phyloP scores from a whole-genome alignment of 1,140 invertebrate genomes.

The Triops longicaudatus region DNA sequence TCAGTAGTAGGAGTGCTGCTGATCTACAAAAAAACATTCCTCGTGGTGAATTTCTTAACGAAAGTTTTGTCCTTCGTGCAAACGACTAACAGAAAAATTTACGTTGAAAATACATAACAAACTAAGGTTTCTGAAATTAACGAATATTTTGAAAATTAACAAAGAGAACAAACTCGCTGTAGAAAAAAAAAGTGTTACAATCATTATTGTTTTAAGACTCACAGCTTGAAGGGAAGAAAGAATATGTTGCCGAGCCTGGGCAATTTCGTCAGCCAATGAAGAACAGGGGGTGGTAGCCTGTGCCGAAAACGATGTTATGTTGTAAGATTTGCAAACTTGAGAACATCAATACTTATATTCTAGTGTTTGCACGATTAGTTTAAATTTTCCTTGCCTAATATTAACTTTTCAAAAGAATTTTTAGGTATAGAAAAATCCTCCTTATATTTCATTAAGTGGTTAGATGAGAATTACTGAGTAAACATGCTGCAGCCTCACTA shows the following conservation, averaged over 20 bases:
- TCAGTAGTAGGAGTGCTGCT: slow-evolving; percentile 36
- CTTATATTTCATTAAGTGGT: neutral
- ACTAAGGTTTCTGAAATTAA: neutral
- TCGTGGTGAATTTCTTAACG: neutral
- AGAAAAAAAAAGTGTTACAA: neutral
- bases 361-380: too few relatives aligned
- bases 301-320: slow-evolving; percentile 33
- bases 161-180: neutral
- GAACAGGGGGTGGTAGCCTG: slow-evolving; percentile 40
- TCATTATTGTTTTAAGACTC: slow-evolving; percentile 35
- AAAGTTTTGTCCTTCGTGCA: neutral
- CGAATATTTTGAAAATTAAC: neutral
- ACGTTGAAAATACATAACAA: neutral
- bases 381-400: neutral
- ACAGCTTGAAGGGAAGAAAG: slow-evolving; percentile 49
- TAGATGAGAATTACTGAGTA: neutral
- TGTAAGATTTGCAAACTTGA: slow-evolving; percentile 36
- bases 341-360: too few relatives aligned
- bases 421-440: neutral
- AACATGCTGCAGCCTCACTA: neutral
- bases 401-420: neutral
- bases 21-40: slow-evolving; percentile 38
- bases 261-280: slow-evolving; percentile 47
- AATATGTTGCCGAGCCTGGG: slow-evolving; percentile 48
- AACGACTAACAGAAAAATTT: too few relatives aligned